Evolutionary conservation across 37 sponge, comb jelly and placozoan genomes (phyloP).

Genomic region (Aphrocallistes beatrix): DNA sequence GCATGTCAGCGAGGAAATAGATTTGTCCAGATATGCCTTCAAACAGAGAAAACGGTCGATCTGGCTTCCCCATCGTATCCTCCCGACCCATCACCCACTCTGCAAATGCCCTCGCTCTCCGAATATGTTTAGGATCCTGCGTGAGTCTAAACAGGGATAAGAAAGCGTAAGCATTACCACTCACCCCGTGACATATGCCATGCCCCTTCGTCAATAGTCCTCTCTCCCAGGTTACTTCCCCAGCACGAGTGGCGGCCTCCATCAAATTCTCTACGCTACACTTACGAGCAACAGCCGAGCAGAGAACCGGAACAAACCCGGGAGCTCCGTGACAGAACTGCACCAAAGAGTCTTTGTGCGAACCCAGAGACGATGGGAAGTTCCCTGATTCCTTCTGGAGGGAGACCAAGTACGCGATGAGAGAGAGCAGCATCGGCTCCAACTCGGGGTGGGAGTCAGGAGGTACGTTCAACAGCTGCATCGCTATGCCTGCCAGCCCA

Average conservation of each 20-base stretch:
- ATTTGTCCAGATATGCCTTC: conserved; percentile 80
- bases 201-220: conserved; percentile 81
- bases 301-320: conserved; percentile 53
- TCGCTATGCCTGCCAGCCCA: conserved; percentile 76
- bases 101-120: conserved; percentile 60
- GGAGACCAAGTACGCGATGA: conserved; percentile 39
- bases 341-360: conserved; percentile 44
- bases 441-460: background rate
- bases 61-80: conserved; percentile 35
- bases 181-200: conserved; percentile 84
- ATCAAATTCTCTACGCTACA: conserved; percentile 36
- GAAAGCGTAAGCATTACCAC: conserved; percentile 91
- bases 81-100: conserved; percentile 52
- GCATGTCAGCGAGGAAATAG: conserved; percentile 60
- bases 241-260: conserved; percentile 42
- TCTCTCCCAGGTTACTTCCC: conserved; percentile 66
- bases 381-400: conserved; percentile 51
- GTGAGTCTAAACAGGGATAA: conserved; percentile 63
- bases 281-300: conserved; percentile 50
- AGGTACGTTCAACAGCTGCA: conserved; percentile 54
- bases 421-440: conserved; percentile 28
- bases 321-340: conserved; percentile 99
- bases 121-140: conserved; percentile 33
- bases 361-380: conserved; percentile 55
- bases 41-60: conserved; percentile 74